Conservation (phyloP, 2,888 invertebrate species). For the Alcis repandata region DNA sequence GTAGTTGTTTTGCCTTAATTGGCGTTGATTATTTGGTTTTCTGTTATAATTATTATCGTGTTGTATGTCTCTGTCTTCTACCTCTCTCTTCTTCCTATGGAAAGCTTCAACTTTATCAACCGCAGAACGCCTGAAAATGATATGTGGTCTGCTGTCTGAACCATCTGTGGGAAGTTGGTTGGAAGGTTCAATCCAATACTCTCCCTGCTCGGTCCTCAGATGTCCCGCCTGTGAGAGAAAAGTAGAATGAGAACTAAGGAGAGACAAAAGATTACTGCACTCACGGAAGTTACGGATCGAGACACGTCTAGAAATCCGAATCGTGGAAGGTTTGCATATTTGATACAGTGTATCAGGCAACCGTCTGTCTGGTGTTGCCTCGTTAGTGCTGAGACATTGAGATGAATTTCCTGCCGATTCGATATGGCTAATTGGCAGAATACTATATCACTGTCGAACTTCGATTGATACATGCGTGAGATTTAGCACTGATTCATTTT, state of each 20-base stretch:
- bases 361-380: slow-evolving; percentile 43
- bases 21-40: slow-evolving; percentile 70
- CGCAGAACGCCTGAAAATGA: slow-evolving; percentile 89
- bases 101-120: slow-evolving; percentile 81
- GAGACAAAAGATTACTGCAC: not conserved
- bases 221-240: slow-evolving; percentile 87
- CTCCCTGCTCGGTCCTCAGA: slow-evolving; percentile 88
- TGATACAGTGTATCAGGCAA: slow-evolving; percentile 32
- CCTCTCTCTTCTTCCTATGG: slow-evolving; percentile 73
- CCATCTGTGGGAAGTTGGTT: slow-evolving; percentile 78
- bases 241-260: not conserved
- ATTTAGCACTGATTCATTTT: slow-evolving; percentile 45
- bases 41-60: slow-evolving; percentile 79
- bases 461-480: slow-evolving; percentile 47
- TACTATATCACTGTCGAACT: slow-evolving; percentile 51
- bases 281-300: not conserved
- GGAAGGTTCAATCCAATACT: slow-evolving; percentile 91
- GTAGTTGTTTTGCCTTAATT: not conserved
- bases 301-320: slow-evolving; percentile 20
- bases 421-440: slow-evolving; percentile 50
- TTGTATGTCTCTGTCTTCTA: slow-evolving; percentile 52
- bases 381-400: slow-evolving; percentile 49
- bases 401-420: slow-evolving; percentile 49
- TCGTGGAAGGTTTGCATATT: slow-evolving; percentile 25
- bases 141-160: slow-evolving; percentile 86